phyloP scores from a whole-genome alignment of 2,888 invertebrate genomes.

The Perizoma affinitatum region DNA sequence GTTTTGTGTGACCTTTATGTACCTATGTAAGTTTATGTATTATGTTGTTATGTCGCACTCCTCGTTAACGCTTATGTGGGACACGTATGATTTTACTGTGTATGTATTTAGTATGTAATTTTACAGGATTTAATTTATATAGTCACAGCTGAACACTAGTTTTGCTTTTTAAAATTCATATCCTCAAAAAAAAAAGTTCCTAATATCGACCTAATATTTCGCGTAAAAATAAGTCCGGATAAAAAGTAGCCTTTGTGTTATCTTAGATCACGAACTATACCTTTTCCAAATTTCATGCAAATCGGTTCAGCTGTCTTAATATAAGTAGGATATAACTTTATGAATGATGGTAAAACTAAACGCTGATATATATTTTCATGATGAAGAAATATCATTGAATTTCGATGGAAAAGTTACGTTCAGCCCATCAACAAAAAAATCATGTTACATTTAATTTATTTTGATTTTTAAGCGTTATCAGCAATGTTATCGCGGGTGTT shows the following conservation, averaged over 20 bases:
- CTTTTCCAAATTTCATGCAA: too few species aligned
- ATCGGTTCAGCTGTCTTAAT: too few species aligned
- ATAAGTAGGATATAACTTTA: too few species aligned
- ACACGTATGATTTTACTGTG: conserved; percentile 10
- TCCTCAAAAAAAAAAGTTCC: neutral
- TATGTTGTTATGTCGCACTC: conserved; percentile 24
- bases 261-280: too few species aligned
- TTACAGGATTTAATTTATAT: neutral
- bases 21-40: conserved; percentile 1
- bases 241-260: too few species aligned
- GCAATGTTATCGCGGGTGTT: conserved; percentile 96
- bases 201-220: too few species aligned
- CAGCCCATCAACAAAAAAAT: too few species aligned
- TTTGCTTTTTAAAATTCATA: conserved; percentile 10
- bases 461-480: conserved; percentile 85
- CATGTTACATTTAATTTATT: neutral
- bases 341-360: too few species aligned
- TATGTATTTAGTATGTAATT: neutral
- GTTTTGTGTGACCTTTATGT: neutral
- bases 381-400: too few species aligned
- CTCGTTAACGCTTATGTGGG: conserved; percentile 15
- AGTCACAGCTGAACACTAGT: conserved; percentile 20
- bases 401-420: too few species aligned
- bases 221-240: too few species aligned
- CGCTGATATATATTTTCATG: too few species aligned